Percentiles rank a stretch among this genome's conserved stretches.
Evolutionary conservation across 2,113 vertebrate species (phyloP).

Genomic region (Ameiurus melas): DNA sequence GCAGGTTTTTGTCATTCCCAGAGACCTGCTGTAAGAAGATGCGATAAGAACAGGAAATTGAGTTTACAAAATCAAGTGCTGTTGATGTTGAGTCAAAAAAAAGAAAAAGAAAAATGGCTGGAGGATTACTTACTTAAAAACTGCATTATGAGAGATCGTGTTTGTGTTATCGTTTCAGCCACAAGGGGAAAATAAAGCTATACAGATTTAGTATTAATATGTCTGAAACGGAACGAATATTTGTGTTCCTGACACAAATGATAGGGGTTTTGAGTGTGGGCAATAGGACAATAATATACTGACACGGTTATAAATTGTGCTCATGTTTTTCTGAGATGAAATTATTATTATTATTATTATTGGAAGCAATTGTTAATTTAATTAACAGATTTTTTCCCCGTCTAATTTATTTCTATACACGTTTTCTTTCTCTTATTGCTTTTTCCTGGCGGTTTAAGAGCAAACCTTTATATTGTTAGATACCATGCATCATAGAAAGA

Average conservation of each 20-base stretch:
- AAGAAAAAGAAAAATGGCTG: neutral
- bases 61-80: neutral
- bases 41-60: neutral
- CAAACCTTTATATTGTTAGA: neutral
- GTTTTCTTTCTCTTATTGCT: neutral
- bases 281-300: neutral
- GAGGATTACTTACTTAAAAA: neutral
- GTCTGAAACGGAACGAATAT: neutral
- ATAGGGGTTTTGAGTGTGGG: neutral
- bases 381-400: neutral
- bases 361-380: neutral
- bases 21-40: conserved; percentile 68
- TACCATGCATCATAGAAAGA: neutral
- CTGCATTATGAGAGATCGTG: neutral
- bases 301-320: neutral
- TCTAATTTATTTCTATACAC: neutral
- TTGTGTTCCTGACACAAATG: neutral
- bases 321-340: neutral
- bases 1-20: conserved; percentile 73
- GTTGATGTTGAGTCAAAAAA: neutral
- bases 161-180: neutral
- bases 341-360: neutral
- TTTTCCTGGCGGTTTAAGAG: neutral
- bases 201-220: neutral
- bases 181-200: neutral